A percentile compares a stretch with the other conserved stretches of the same genome.
Evolutionary conservation across 1,140 invertebrate genomes (phyloP).

Genomic region (Frieseomelitta varia): DNA sequence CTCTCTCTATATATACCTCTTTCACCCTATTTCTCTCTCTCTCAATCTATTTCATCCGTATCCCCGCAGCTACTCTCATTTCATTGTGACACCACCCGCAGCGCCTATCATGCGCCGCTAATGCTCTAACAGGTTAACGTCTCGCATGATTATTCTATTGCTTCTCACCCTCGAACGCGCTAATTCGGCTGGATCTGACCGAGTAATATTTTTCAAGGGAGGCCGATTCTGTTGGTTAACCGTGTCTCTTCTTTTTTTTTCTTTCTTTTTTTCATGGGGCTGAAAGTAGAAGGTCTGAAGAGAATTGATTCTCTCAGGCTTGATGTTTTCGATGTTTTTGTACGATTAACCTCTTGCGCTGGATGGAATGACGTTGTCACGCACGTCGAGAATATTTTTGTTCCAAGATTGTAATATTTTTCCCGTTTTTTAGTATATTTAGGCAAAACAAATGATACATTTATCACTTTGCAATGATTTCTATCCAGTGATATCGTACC

Average conservation of each 20-base stretch:
- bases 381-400: too few relatives aligned
- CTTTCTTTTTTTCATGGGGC: not conserved
- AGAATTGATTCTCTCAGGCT: not conserved
- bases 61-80: slow-evolving; percentile 78
- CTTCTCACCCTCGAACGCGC: slow-evolving; percentile 57
- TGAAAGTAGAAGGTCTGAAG: not conserved
- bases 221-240: not conserved
- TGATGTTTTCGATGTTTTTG: too few relatives aligned
- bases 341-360: too few relatives aligned
- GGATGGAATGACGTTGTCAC: too few relatives aligned
- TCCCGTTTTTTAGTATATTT: too few relatives aligned
- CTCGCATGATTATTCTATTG: slow-evolving; percentile 71
- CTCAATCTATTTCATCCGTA: slow-evolving; percentile 78
- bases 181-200: slow-evolving; percentile 57
- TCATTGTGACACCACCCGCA: slow-evolving; percentile 80
- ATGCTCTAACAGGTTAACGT: slow-evolving; percentile 81
- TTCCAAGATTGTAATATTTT: too few relatives aligned
- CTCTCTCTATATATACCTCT: not conserved
- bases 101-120: slow-evolving; percentile 80
- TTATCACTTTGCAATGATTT: too few relatives aligned
- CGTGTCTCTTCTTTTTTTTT: not conserved
- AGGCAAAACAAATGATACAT: too few relatives aligned
- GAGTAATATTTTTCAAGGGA: slow-evolving; percentile 51
- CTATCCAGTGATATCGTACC: too few relatives aligned
- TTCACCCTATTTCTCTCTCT: slow-evolving; percentile 41